Conservation (phyloP, 2,888 invertebrate genomes). For the Drosophila peninsularis region DNA sequence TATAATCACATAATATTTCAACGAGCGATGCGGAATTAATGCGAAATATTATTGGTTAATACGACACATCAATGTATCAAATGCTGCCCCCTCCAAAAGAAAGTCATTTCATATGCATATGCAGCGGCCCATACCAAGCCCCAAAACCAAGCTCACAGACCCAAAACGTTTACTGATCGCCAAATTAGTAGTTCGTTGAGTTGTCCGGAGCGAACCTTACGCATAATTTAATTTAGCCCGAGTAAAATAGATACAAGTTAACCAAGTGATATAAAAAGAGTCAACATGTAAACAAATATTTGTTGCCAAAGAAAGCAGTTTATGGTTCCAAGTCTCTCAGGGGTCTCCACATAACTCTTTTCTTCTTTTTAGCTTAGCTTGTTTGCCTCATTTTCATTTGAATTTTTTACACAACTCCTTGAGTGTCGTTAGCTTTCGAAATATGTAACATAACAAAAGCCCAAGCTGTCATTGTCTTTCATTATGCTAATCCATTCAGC, state of each 20-base stretch:
- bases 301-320: conserved; percentile 64
- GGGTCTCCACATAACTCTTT: conserved; percentile 10
- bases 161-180: conserved; percentile 35
- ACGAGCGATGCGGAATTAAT: conserved; percentile 54
- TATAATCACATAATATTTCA: conserved; percentile 65
- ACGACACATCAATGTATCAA: conserved; percentile 47
- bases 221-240: conserved; percentile 63
- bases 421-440: conserved; percentile 54
- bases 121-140: conserved; percentile 9
- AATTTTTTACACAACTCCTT: conserved; percentile 48
- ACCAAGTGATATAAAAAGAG: conserved; percentile 28
- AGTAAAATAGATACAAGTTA: not conserved
- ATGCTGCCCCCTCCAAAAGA: conserved; percentile 53
- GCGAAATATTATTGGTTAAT: conserved; percentile 72
- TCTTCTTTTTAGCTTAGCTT: conserved; percentile 3
- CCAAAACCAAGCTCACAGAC: conserved; percentile 1
- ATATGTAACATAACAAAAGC: conserved; percentile 26
- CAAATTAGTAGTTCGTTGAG: conserved; percentile 51
- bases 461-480: conserved; percentile 8
- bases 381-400: conserved; percentile 29
- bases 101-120: conserved; percentile 65
- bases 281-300: conserved; percentile 45
- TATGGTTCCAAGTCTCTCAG: conserved; percentile 31
- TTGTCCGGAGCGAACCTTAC: conserved; percentile 35
- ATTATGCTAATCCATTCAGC: conserved; percentile 43